Conservation (phyloP, 2,888 invertebrate species). For the Ceraclea dissimilis region DNA sequence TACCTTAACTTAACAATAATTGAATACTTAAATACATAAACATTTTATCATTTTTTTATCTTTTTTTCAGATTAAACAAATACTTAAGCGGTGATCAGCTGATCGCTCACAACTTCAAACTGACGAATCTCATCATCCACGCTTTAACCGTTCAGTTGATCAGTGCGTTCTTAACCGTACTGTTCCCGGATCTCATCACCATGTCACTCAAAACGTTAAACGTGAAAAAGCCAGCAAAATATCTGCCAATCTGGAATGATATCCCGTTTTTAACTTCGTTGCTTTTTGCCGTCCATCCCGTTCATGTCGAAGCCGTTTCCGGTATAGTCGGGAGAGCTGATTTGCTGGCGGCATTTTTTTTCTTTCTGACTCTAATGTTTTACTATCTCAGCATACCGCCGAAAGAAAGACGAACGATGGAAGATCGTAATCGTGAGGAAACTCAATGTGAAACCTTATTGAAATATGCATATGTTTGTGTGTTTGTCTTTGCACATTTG, state of each 20-base stretch:
- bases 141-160: conserved; percentile 49
- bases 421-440: not conserved
- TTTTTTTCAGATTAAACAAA: conserved; percentile 55
- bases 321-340: conserved; percentile 92
- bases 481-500: not conserved
- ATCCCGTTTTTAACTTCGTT: conserved; percentile 58
- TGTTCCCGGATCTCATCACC: not conserved
- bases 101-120: conserved; percentile 60
- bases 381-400: conserved; percentile 43
- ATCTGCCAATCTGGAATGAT: conserved; percentile 29
- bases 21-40: too few relatives aligned
- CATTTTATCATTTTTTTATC: too few relatives aligned
- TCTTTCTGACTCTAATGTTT: conserved; percentile 59
- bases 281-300: conserved; percentile 85
- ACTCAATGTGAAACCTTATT: not conserved
- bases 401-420: conserved; percentile 3
- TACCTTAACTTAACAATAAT: too few relatives aligned
- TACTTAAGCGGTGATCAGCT: conserved; percentile 51
- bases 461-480: not conserved
- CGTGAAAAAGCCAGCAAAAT: conserved; percentile 27
- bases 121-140: conserved; percentile 70
- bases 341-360: conserved; percentile 72
- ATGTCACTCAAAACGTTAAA: conserved; percentile 32
- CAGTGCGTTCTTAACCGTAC: conserved; percentile 40
- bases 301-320: conserved; percentile 89